Evolutionary conservation across 2,113 vertebrate genomes (phyloP).

Genomic region (Saguinus imperator): DNA sequence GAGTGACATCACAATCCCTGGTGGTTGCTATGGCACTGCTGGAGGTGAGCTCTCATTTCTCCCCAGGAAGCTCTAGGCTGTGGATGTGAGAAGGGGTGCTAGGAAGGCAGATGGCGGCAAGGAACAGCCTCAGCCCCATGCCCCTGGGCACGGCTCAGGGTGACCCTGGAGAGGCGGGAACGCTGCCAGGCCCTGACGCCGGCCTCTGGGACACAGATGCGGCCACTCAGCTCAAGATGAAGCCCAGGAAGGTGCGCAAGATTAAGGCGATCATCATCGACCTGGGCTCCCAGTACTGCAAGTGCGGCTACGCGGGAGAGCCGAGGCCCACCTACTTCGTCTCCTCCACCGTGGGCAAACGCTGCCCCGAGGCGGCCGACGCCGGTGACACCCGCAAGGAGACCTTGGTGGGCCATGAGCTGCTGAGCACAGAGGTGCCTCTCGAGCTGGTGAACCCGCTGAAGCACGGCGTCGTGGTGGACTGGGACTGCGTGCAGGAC

Average conservation of each 20-base stretch:
- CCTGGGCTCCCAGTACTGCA: conserved; percentile 80
- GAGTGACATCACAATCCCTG: conserved; percentile 61
- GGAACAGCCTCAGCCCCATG: conserved; percentile 48
- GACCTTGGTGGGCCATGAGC: conserved; percentile 75
- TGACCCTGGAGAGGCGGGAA: conserved; percentile 57
- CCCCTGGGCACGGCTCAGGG: conserved; percentile 63
- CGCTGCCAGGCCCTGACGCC: neutral
- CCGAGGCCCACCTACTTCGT: conserved; percentile 76
- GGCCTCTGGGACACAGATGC: neutral
- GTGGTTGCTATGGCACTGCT: neutral
- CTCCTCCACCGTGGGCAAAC: conserved; percentile 73
- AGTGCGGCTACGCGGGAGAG: conserved; percentile 73
- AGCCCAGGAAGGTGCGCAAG: conserved; percentile 62
- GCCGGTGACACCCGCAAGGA: conserved; percentile 59
- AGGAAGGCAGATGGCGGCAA: conserved; percentile 57
- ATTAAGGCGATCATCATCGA: conserved; percentile 77
- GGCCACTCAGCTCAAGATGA: conserved; percentile 19
- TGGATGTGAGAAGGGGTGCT: conserved; percentile 49
- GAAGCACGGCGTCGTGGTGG: conserved; percentile 68
- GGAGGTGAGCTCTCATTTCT: neutral
- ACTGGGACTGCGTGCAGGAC: conserved; percentile 80
- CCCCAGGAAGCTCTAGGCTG: conserved; percentile 29
- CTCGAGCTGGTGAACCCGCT: conserved; percentile 73
- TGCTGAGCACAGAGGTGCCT: conserved; percentile 39
- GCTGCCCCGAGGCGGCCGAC: neutral